Conservation (phyloP, 2,888 invertebrate species). For the Eustalomyia histrio region DNA sequence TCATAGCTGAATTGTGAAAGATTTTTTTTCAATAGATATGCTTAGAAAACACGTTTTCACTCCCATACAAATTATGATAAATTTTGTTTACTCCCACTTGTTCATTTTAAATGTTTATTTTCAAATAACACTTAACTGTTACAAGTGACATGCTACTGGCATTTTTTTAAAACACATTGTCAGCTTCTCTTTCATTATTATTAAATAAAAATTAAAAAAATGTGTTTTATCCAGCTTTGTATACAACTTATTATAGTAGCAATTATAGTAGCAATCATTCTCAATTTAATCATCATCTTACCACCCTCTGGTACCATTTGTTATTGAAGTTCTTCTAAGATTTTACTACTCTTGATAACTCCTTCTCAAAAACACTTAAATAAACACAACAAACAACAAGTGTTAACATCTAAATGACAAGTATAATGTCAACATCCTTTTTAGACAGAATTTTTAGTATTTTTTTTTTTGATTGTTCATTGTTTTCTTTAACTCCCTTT, state of each 20-base stretch:
- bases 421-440: slow-evolving; percentile 61
- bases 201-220: neutral
- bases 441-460: slow-evolving; percentile 7
- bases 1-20: too few relatives aligned
- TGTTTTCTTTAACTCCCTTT: neutral
- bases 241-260: slow-evolving; percentile 19
- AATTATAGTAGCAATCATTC: slow-evolving; percentile 25
- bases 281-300: slow-evolving; percentile 51
- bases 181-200: neutral
- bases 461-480: slow-evolving; percentile 15
- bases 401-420: slow-evolving; percentile 66
- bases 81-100: too few relatives aligned
- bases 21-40: too few relatives aligned
- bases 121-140: too few relatives aligned
- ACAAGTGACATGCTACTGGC: too few relatives aligned
- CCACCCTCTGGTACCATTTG: slow-evolving; percentile 33
- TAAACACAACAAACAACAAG: slow-evolving; percentile 56
- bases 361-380: slow-evolving; percentile 33
- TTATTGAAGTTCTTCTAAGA: slow-evolving; percentile 35
- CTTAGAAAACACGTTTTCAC: too few relatives aligned
- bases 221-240: neutral
- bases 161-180: neutral
- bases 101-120: too few relatives aligned
- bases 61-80: too few relatives aligned
- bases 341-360: neutral